Evolutionary conservation across 2,113 vertebrate genomes (phyloP).

Genomic region (Stercorarius parasiticus): DNA sequence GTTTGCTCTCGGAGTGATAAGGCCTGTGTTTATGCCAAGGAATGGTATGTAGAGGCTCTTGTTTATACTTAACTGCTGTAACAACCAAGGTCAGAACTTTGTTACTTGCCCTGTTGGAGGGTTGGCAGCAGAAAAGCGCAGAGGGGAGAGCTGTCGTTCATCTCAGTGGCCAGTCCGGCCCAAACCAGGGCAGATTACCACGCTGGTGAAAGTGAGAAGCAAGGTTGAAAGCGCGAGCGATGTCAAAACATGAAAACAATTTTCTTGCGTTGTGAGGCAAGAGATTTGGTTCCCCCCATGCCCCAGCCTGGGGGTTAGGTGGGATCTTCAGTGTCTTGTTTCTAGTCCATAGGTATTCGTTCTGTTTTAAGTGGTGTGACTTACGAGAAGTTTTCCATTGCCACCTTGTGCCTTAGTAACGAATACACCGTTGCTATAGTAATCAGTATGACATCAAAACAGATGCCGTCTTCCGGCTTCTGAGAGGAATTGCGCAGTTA

Average conservation of each 20-base stretch:
- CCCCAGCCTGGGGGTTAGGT: accelerated
- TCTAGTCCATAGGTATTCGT: accelerated
- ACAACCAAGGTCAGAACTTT: no score
- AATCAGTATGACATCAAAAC: background rate
- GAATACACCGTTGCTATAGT: background rate
- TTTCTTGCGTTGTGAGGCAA: background rate
- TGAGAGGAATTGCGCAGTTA: accelerated
- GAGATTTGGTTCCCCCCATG: accelerated
- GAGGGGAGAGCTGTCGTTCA: background rate
- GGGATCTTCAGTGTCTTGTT: no score
- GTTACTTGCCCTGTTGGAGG: background rate
- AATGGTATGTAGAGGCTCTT: background rate
- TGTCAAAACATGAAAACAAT: accelerated
- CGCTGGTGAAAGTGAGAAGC: accelerated
- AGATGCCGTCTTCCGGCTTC: no score
- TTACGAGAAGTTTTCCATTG: accelerated
- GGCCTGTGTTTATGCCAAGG: background rate
- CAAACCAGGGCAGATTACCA: accelerated
- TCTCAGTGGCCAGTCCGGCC: no score
- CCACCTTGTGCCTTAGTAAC: accelerated
- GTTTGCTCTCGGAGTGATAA: background rate
- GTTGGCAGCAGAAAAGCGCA: background rate
- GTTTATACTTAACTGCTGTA: no score
- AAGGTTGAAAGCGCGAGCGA: background rate
- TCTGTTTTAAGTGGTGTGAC: accelerated